Conservation (phyloP, 1,140 invertebrate species). For the Pollicipes pollicipes region DNA sequence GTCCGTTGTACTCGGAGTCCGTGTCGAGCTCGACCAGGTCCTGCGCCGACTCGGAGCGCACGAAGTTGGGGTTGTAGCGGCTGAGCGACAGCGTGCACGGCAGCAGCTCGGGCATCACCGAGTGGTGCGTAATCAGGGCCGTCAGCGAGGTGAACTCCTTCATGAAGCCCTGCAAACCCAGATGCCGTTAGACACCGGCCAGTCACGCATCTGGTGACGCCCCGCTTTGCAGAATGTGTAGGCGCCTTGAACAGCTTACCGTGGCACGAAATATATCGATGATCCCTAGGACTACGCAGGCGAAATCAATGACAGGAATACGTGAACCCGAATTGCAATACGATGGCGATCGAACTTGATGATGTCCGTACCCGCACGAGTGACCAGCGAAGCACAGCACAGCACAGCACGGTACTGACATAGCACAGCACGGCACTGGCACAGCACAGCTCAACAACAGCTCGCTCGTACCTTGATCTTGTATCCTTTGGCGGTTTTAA, state of each 20-base stretch:
- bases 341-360: not conserved
- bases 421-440: no score
- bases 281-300: no score
- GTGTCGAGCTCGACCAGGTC: slow-evolving; percentile 16
- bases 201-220: no score
- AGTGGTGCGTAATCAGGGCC: slow-evolving; percentile 82
- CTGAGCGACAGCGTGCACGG: slow-evolving; percentile 73
- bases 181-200: not conserved
- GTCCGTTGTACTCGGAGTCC: slow-evolving; percentile 53
- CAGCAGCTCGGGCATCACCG: slow-evolving; percentile 83
- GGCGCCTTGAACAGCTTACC: no score
- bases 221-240: no score
- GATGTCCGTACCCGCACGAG: no score
- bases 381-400: no score
- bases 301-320: not conserved
- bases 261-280: no score
- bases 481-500: slow-evolving; percentile 64
- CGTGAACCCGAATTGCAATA: not conserved
- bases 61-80: slow-evolving; percentile 34
- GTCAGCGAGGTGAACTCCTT: slow-evolving; percentile 84
- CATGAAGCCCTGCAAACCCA: slow-evolving; percentile 65
- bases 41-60: slow-evolving; percentile 21
- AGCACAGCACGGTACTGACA: no score
- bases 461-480: slow-evolving; percentile 67
- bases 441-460: not conserved